phyloP scores from a whole-genome alignment of 2,888 invertebrate species.

The Pegoplata infirma region DNA sequence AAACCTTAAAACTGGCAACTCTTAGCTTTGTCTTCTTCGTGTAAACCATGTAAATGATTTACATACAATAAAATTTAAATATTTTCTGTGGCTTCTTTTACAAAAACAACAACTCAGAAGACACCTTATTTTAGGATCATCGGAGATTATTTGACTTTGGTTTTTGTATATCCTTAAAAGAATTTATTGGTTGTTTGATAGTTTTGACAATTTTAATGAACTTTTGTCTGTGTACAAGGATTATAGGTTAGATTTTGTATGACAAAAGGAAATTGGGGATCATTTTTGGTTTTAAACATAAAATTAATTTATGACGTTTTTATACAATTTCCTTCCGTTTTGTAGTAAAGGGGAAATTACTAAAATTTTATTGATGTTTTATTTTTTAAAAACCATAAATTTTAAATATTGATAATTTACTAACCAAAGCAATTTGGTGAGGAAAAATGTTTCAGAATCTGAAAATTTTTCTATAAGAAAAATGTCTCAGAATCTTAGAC shows the following conservation, averaged over 20 bases:
- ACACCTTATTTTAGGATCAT: slow-evolving; percentile 46
- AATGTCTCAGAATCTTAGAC: too few species aligned
- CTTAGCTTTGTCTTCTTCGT: neutral
- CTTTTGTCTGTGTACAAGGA: slow-evolving; percentile 48
- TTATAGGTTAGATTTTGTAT: slow-evolving; percentile 49
- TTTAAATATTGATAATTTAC: neutral
- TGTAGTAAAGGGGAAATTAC: neutral
- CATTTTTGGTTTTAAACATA: neutral
- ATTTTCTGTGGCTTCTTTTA: slow-evolving; percentile 54
- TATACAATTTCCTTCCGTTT: slow-evolving; percentile 53
- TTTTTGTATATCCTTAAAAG: slow-evolving; percentile 49
- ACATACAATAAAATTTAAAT: slow-evolving; percentile 47
- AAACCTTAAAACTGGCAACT: too few species aligned
- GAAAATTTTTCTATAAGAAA: too few species aligned
- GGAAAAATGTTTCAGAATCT: too few species aligned
- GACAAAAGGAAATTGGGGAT: slow-evolving; percentile 49
- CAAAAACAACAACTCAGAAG: neutral
- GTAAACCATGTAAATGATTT: slow-evolving; percentile 14
- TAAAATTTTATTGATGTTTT: neutral
- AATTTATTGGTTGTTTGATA: slow-evolving; percentile 56
- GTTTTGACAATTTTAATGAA: slow-evolving; percentile 62
- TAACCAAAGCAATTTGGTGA: too few species aligned
- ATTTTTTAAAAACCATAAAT: neutral
- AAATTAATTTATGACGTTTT: slow-evolving; percentile 39
- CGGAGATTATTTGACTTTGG: slow-evolving; percentile 37